Percentiles rank a stretch among this genome's conserved stretches.
Evolutionary conservation across 2,888 invertebrate genomes (phyloP).

Genomic region (Drosophila kanekoi): DNA sequence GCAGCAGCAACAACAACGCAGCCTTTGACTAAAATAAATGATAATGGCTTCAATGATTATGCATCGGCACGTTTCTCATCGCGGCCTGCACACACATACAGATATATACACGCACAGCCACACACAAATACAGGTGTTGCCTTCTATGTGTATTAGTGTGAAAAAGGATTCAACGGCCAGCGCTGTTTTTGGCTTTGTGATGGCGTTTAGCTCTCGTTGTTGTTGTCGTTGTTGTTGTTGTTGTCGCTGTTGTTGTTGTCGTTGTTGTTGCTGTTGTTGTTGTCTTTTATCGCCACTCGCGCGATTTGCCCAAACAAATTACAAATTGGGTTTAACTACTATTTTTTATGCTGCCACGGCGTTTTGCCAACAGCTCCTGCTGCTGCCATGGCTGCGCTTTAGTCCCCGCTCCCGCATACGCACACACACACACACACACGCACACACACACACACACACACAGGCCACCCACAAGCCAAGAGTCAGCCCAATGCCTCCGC

Average conservation of each 20-base stretch:
- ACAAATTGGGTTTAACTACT: conserved; percentile 76
- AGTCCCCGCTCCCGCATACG: conserved; percentile 9
- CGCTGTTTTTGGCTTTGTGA: conserved; percentile 56
- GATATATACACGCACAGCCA: conserved; percentile 11
- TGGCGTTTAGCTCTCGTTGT: conserved; percentile 39
- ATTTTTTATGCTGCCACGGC: conserved; percentile 66
- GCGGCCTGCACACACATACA: conserved; percentile 47
- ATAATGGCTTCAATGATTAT: conserved; percentile 82
- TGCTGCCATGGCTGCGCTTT: conserved; percentile 7
- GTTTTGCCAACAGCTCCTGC: conserved; percentile 37
- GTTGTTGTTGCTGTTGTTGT: conserved; percentile 43
- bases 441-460: neutral
- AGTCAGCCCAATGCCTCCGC: conserved; percentile 2
- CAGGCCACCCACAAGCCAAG: conserved; percentile 13
- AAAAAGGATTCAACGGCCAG: conserved; percentile 57
- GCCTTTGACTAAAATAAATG: conserved; percentile 78
- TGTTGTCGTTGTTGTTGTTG: conserved; percentile 24
- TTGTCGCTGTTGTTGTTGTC: conserved; percentile 25
- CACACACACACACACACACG: conserved; percentile 12
- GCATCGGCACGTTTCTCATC: conserved; percentile 84
- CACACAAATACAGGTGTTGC: conserved; percentile 30
- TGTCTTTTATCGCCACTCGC: conserved; percentile 62
- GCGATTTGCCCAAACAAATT: conserved; percentile 79
- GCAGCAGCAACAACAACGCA: conserved; percentile 44
- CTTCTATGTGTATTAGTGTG: conserved; percentile 47